A percentile compares a stretch with the other conserved stretches of the same genome.
phyloP scores from a whole-genome alignment of 1,140 invertebrate genomes.

The Wasmannia auropunctata region DNA sequence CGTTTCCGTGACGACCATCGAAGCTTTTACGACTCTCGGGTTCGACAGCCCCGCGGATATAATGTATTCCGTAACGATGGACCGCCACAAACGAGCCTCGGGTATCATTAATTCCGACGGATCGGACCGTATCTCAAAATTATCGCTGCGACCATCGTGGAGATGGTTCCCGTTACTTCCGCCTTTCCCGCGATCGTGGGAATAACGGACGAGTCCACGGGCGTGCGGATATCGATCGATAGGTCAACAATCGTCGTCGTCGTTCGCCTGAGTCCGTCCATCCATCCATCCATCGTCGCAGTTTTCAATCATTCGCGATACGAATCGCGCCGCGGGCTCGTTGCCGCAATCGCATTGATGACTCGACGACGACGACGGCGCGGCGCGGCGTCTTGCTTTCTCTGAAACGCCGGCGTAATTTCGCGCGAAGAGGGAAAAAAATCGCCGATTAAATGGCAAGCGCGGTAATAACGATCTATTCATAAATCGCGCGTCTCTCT shows the following conservation, averaged over 20 bases:
- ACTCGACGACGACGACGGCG: not conserved
- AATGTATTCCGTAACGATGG: slow-evolving; percentile 43
- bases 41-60: slow-evolving; percentile 59
- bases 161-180: slow-evolving; percentile 68
- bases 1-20: not conserved
- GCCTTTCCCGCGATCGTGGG: slow-evolving; percentile 54
- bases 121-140: slow-evolving; percentile 58
- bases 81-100: not conserved
- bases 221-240: slow-evolving; percentile 31
- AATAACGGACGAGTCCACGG: slow-evolving; percentile 51
- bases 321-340: not conserved
- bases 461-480: slow-evolving; percentile 1
- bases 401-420: not conserved
- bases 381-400: not conserved
- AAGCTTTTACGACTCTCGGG: slow-evolving; percentile 14
- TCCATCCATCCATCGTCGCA: no score
- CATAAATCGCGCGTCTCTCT: slow-evolving; percentile 9
- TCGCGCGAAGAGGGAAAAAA: not conserved
- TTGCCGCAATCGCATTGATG: not conserved
- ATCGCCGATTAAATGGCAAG: slow-evolving; percentile 1
- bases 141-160: slow-evolving; percentile 64
- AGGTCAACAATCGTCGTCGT: slow-evolving; percentile 16
- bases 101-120: slow-evolving; percentile 63
- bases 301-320: slow-evolving; percentile 32
- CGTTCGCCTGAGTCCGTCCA: not conserved